phyloP scores from a whole-genome alignment of 92 coral and sea anemone genomes.

The Zoanthus sociatus region DNA sequence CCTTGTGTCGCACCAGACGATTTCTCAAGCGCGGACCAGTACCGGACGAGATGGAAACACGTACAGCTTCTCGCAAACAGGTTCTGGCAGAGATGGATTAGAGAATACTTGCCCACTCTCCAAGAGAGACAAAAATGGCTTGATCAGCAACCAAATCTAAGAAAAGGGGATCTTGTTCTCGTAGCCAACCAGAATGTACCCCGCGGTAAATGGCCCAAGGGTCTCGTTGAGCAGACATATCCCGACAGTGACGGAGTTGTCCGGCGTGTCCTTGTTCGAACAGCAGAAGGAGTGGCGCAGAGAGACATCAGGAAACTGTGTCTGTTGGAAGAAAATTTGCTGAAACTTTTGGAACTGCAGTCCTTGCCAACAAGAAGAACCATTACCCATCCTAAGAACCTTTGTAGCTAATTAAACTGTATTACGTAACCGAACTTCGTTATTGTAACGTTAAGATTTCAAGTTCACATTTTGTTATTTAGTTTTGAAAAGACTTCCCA shows the following conservation, averaged over 20 bases:
- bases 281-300: constrained; percentile 55
- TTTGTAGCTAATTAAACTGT: too few relatives aligned
- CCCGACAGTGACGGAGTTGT: constrained; percentile 64
- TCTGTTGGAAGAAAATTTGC: constrained; percentile 51
- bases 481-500: too few relatives aligned
- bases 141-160: constrained; percentile 56
- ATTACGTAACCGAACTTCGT: too few relatives aligned
- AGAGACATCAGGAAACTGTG: constrained; percentile 67
- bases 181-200: constrained; percentile 50
- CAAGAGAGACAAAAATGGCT: constrained; percentile 71
- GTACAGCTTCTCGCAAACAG: constrained; percentile 27
- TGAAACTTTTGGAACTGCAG: too few relatives aligned
- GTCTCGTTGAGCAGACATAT: constrained; percentile 55
- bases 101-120: constrained; percentile 58
- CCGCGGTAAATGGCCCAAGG: constrained; percentile 73
- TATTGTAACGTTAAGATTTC: too few relatives aligned
- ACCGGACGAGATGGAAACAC: not conserved
- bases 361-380: too few relatives aligned
- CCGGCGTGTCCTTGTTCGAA: constrained; percentile 56
- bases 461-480: too few relatives aligned
- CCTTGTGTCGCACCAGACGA: constrained; percentile 51
- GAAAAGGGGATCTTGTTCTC: constrained; percentile 67
- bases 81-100: constrained; percentile 58
- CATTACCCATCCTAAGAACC: too few relatives aligned
- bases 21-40: constrained; percentile 27